Base-by-base conservation (phyloP, 2,888 invertebrate species). In the Cephus pygmeus region DNA sequence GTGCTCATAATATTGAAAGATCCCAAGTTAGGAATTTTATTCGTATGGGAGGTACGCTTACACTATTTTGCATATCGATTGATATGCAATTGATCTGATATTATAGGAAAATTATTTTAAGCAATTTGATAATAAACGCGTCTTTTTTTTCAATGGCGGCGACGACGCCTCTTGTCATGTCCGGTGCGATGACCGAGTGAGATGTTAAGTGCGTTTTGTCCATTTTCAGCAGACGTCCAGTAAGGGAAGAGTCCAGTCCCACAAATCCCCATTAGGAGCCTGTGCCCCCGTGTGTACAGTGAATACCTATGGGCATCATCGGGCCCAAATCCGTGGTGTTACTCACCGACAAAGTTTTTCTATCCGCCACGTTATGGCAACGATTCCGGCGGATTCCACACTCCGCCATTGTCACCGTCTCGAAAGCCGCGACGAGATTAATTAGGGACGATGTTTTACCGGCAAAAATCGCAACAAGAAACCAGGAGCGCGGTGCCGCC, bases 361-460 rank as follows among this genome's bases (percentile, higher is more conserved):
- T 84, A 77, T 80, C 80, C 79, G 81, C 82, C 81, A 80, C 76
- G 76, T 79, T 79, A 80, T 77, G 79, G 74, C 79, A 77, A 79
- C 79, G 78, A 76, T 75, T 76, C 78, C 69, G 33, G 36, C 76
- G 76, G 76, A 77, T 75, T 75, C 80, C 79, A 76, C 81, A 76
- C 76, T 78, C 76, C 76, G 78, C 75, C 78, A 78, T 78, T 78
- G 76, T 78, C 78, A 73, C 76, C 71, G 76, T 78, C 76, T 68
- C 76, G 56, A 36, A 77, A 78, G 79, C 79, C 79, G 81, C 82
- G 83, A 83, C 82, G 86, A 88, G 89, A 91, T 91, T 91, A 91
- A 91, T 91, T 90, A 90, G 88, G 87, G 88, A 87, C 87, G 88
- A 87, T 87, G 89, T 89, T 87, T 90, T 88, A 87, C 88, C 85